A percentile compares a stretch with the other conserved stretches of the same genome.
These are phyloP conservation scores for Brachionus plicatilis DNA, from an alignment of 1,140 invertebrate genomes.

Conservation along the genomic window DNA sequence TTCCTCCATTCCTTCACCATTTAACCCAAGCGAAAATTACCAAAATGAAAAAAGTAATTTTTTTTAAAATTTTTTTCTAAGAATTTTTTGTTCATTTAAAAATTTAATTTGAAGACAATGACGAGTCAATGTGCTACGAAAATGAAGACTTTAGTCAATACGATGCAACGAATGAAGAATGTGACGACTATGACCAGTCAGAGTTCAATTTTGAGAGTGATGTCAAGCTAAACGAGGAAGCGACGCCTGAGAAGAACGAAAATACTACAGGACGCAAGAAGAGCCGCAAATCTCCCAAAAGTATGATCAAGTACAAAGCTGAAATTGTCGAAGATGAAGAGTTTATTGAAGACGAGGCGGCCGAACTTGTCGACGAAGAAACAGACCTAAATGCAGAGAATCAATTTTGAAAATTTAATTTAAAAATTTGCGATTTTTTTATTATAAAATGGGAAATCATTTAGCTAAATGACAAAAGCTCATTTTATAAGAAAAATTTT, in stretches of 20 bases:
- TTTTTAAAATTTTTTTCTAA: background rate
- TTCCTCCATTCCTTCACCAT: constrained; percentile 12
- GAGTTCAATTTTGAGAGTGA: background rate
- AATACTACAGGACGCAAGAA: background rate
- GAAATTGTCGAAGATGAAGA: constrained; percentile 31
- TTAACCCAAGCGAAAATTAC: background rate
- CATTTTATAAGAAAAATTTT: background rate
- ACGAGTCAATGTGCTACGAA: background rate
- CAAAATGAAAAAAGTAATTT: background rate
- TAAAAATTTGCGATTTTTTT: background rate
- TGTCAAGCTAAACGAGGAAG: background rate
- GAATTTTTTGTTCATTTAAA: background rate
- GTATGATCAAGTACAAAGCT: constrained; percentile 19
- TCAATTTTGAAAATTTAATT: background rate
- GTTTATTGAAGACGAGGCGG: background rate
- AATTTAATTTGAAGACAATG: background rate
- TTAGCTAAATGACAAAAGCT: background rate
- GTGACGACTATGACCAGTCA: background rate
- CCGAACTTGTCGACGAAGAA: background rate
- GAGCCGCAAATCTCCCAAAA: constrained; percentile 37
- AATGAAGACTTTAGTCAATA: background rate
- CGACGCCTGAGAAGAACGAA: background rate
- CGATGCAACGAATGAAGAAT: background rate
- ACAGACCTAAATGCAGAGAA: background rate
- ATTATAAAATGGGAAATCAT: background rate